A percentile compares a stretch with the other conserved stretches of the same genome.
Evolutionary conservation across 2,888 invertebrate genomes (phyloP).

Genomic region (Lasioglossum calceatum): DNA sequence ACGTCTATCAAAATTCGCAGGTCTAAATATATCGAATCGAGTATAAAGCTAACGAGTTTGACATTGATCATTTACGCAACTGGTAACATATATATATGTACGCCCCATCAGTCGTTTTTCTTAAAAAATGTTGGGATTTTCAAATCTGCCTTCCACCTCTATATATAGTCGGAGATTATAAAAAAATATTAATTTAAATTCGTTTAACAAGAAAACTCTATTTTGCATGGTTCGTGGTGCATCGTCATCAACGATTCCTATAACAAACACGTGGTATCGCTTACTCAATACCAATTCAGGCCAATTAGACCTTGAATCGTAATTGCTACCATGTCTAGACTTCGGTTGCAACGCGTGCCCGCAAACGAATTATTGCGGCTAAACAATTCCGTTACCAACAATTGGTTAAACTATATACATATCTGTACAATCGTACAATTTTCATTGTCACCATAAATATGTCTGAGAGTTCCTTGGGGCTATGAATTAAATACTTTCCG

Average conservation of each 20-base stretch:
- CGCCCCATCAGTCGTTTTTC: background rate
- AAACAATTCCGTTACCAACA: constrained; percentile 31
- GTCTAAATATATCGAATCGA: background rate
- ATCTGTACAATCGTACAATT: background rate
- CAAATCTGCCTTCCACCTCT: background rate
- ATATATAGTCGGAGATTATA: background rate
- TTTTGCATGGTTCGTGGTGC: constrained; percentile 16
- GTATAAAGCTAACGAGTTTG: background rate
- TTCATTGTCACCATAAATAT: background rate
- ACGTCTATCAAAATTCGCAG: background rate
- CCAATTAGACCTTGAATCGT: constrained; percentile 82
- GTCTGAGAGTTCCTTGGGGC: background rate
- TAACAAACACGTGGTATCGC: constrained; percentile 61
- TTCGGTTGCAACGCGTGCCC: constrained; percentile 39
- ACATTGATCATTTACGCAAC: background rate
- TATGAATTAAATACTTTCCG: background rate
- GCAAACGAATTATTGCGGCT: constrained; percentile 37
- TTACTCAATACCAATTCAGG: constrained; percentile 80
- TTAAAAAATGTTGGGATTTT: background rate
- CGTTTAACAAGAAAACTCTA: constrained; percentile 25
- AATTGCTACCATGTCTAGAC: constrained; percentile 78
- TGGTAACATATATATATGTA: background rate
- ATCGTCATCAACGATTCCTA: constrained; percentile 56
- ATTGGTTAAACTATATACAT: background rate
- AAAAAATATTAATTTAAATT: background rate